Percentiles rank a stretch among this genome's conserved stretches.
phyloP scores from a whole-genome alignment of 1,140 invertebrate genomes.

The Macrostomum lignano region DNA sequence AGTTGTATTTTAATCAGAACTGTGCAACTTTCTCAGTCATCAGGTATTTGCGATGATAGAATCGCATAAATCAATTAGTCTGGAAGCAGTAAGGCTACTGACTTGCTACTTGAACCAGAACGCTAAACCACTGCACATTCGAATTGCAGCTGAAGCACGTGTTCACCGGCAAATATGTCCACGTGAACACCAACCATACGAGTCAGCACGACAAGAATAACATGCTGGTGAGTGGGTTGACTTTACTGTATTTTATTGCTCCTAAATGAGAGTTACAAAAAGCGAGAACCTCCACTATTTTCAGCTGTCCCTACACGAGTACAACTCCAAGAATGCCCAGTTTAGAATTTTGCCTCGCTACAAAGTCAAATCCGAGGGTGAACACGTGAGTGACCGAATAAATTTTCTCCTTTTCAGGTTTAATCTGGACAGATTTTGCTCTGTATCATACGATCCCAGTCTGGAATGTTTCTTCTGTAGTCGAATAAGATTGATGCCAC shows the following conservation, averaged over 20 bases:
- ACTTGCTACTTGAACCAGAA: no score
- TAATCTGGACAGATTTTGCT: no score
- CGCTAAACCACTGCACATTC: no score
- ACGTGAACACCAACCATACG: conserved; percentile 27
- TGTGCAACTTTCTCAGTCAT: no score
- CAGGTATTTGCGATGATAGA: background rate
- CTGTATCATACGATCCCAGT: no score
- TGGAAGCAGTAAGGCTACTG: no score
- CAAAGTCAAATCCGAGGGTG: conserved; percentile 28
- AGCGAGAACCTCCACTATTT: no score
- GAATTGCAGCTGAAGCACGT: conserved; percentile 24
- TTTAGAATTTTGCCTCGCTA: conserved; percentile 25
- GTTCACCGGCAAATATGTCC: conserved; percentile 23
- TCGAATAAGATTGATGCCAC: no score
- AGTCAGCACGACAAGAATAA: conserved; percentile 26
- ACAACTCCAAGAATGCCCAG: conserved; percentile 25
- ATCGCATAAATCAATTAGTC: background rate
- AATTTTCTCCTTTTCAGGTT: background rate
- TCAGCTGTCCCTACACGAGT: background rate
- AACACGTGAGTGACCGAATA: conserved; percentile 7
- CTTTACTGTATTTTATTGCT: background rate
- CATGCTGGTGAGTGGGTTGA: conserved; percentile 18
- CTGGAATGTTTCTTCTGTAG: no score
- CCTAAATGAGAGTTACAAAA: no score
- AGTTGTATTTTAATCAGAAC: no score